phyloP scores from a whole-genome alignment of 1,140 invertebrate genomes.

The Leucophenga varia region DNA sequence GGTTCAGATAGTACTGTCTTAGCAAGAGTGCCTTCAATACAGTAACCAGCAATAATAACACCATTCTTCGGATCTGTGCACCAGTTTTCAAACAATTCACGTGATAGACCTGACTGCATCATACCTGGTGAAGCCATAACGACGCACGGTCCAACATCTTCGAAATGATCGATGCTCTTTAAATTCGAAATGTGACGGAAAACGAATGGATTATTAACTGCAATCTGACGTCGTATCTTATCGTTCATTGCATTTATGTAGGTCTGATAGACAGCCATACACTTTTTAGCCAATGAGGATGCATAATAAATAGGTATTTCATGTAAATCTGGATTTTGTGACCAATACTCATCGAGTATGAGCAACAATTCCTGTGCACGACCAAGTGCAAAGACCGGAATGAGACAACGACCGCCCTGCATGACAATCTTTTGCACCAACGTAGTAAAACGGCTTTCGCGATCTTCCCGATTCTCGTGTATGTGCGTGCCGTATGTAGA shows the following conservation, averaged over 20 bases:
- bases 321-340: constrained; percentile 95
- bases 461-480: constrained; percentile 96
- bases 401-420: constrained; percentile 94
- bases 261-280: constrained; percentile 99
- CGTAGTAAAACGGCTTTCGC: constrained; percentile 92
- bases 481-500: constrained; percentile 99
- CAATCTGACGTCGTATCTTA: constrained; percentile 92
- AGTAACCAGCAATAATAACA: constrained; percentile 97
- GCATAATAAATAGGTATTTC: constrained; percentile 99
- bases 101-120: constrained; percentile 98
- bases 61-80: constrained; percentile 98
- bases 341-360: constrained; percentile 98
- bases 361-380: constrained; percentile 95
- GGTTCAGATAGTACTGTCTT: constrained; percentile 98
- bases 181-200: constrained; percentile 99
- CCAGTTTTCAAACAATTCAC: constrained; percentile 98
- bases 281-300: constrained; percentile 98
- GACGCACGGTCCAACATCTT: constrained; percentile 98
- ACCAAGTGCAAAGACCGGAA: constrained; percentile 98
- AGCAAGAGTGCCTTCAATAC: constrained; percentile 97
- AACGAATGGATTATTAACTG: constrained; percentile 98
- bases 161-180: constrained; percentile 99
- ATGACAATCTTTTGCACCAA: constrained; percentile 95
- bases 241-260: constrained; percentile 99
- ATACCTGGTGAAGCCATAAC: constrained; percentile 99